Evolutionary conservation across 2,113 vertebrate genomes (phyloP), one percentile per base, ranked within the genome.

Genomic region (Nymphicus hollandicus): DNA sequence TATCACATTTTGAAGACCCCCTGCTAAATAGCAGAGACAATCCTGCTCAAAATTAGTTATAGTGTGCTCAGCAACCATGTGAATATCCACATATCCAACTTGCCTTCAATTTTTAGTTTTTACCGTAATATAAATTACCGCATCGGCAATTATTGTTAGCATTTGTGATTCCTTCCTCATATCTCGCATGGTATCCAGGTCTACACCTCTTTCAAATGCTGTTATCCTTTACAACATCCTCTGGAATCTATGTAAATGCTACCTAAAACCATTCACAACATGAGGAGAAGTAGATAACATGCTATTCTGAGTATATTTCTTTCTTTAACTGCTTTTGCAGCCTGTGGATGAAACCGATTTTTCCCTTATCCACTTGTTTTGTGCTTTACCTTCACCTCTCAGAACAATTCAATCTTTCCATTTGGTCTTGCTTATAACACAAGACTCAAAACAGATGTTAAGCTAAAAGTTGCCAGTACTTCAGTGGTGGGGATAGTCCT

Each of bases 401-500:
- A 44, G 49, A 77, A 81, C 24, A 1, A 84, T n/a, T 49, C 24
- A 1, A 2, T 46, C 70, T 89, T 73, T 37, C 50, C 9, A 23
- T 71, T 84, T 68, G 50, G 6, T 12, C 27, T 84, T 8, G 2
- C 16, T 74, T 37, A 15, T 41, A 55, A 5, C 14, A 23, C 18
- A 8, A 78, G 89, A 16, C 4, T 68, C 33, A 25, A 55, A 17
- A 17, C 46, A 64, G 78, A 44, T 13, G 3, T 47, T 61, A 63
- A 65, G 24, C 7, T 31, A 31, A 91, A 64, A 0, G 0, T 7
- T 69, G 24, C 16, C 44, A 60, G 1, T 37, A 7, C 5, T 70
- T 65, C 61, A 69, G 24, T 2, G 20, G 11, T 56, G 31, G 31
- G 25, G 35, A 35, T 7, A 86, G 64, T 68, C 39, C 31, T 50